These are phyloP conservation scores for Xenus cinereus DNA, from an alignment of 2,113 vertebrate species.

Conservation along the genomic window DNA sequence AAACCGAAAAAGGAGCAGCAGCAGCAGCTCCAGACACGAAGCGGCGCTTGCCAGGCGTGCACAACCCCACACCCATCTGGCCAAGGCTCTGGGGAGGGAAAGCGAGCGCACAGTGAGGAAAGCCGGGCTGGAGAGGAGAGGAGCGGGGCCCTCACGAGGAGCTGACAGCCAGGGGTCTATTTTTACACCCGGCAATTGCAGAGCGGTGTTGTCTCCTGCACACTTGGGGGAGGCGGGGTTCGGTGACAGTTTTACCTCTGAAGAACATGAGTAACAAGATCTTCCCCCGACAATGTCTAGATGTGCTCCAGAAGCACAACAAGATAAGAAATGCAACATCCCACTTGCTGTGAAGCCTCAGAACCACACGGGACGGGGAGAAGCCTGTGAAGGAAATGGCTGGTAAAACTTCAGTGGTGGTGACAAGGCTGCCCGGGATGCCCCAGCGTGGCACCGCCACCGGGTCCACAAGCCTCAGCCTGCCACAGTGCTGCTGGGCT, in stretches of 20 bases:
- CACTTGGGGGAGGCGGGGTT: not conserved
- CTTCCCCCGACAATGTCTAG: not conserved
- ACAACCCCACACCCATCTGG: not conserved
- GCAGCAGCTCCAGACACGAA: not conserved
- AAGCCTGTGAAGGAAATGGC: accelerated
- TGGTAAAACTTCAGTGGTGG: not conserved
- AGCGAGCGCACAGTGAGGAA: accelerated
- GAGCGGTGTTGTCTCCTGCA: accelerated
- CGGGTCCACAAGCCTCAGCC: not conserved
- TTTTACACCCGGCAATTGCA: accelerated
- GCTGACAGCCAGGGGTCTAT: not conserved
- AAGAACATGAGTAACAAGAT: not conserved
- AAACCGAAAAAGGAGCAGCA: not conserved
- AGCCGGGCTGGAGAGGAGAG: not conserved
- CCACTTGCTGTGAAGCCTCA: not conserved
- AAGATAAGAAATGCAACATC: accelerated
- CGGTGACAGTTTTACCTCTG: not conserved
- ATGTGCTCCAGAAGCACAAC: not conserved
- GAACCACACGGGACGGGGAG: not conserved
- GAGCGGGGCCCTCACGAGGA: not conserved
- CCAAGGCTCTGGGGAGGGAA: not conserved
- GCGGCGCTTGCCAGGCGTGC: not conserved
- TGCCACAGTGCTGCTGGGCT: not conserved
- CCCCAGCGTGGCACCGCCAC: not conserved
- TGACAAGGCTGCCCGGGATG: not conserved